Percentiles rank a stretch among this genome's conserved stretches.
Conservation (phyloP, 1,140 invertebrate species). For the Drosophila athabasca region DNA sequence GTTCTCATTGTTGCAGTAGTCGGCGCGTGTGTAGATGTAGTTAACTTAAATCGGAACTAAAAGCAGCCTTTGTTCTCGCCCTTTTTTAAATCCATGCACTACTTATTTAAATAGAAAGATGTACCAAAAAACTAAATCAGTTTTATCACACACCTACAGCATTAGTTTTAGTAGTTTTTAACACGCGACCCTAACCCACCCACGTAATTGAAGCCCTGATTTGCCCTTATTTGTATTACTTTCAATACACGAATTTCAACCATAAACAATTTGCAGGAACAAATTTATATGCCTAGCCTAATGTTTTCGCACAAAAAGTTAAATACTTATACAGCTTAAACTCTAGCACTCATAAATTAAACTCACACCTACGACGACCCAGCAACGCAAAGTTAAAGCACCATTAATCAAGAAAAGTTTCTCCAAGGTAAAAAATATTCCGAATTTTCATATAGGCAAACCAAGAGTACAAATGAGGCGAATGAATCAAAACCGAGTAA, state of each 20-base stretch:
- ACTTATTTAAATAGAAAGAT: background rate
- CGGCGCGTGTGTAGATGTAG: constrained; percentile 11
- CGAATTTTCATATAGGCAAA: constrained; percentile 54
- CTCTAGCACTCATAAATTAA: constrained; percentile 28
- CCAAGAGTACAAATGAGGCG: constrained; percentile 64
- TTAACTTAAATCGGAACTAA: constrained; percentile 42
- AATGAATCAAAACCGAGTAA: constrained; percentile 66
- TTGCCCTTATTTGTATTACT: constrained; percentile 40
- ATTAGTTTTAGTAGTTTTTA: background rate
- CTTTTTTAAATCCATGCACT: constrained; percentile 13
- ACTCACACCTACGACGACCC: constrained; percentile 39
- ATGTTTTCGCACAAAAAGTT: constrained; percentile 55
- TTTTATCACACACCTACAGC: constrained; percentile 8
- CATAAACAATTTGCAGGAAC: constrained; percentile 38
- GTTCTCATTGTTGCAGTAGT: no score
- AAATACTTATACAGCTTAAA: constrained; percentile 51
- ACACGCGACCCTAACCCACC: no score
- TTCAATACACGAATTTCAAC: constrained; percentile 28
- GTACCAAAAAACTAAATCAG: background rate
- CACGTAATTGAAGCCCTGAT: constrained; percentile 18
- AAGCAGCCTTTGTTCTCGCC: constrained; percentile 27
- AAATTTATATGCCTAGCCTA: constrained; percentile 49
- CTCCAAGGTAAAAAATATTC: constrained; percentile 30
- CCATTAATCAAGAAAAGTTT: constrained; percentile 75
- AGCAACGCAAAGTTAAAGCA: constrained; percentile 48